Percentiles rank a stretch among this genome's conserved stretches.
Conservation (phyloP, 2,888 invertebrate species). For the Leptopilina drosophilae region DNA sequence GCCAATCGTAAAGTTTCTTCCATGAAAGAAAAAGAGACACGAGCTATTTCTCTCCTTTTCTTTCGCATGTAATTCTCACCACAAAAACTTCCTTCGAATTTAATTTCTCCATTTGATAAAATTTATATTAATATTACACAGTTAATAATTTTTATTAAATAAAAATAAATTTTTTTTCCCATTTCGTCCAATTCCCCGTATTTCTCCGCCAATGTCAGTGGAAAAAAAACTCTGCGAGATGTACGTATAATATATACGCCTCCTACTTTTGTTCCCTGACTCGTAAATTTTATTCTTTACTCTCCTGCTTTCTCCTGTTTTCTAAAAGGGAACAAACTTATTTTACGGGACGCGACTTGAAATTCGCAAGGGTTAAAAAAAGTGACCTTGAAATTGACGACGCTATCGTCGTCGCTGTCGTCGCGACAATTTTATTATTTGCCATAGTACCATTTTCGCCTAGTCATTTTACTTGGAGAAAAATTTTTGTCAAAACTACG, state of each 20-base stretch:
- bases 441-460: neutral
- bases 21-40: too few species aligned
- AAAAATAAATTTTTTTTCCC: too few species aligned
- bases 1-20: too few species aligned
- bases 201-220: neutral
- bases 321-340: conserved; percentile 2
- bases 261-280: conserved; percentile 31
- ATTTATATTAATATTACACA: too few species aligned
- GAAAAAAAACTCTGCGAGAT: conserved; percentile 27
- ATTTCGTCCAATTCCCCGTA: too few species aligned
- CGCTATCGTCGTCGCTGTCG: conserved; percentile 40
- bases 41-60: too few species aligned
- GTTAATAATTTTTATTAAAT: too few species aligned
- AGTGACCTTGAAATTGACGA: conserved; percentile 64
- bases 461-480: neutral
- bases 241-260: neutral
- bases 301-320: conserved; percentile 18
- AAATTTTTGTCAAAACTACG: conserved; percentile 10
- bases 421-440: conserved; percentile 27
- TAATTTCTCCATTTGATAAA: too few species aligned
- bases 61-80: too few species aligned
- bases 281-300: conserved; percentile 45
- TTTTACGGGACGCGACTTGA: conserved; percentile 47
- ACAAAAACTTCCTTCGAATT: too few species aligned
- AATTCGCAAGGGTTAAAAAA: conserved; percentile 64